phyloP scores from a whole-genome alignment of 2,888 invertebrate genomes.

The Drosophila flavopinicola region DNA sequence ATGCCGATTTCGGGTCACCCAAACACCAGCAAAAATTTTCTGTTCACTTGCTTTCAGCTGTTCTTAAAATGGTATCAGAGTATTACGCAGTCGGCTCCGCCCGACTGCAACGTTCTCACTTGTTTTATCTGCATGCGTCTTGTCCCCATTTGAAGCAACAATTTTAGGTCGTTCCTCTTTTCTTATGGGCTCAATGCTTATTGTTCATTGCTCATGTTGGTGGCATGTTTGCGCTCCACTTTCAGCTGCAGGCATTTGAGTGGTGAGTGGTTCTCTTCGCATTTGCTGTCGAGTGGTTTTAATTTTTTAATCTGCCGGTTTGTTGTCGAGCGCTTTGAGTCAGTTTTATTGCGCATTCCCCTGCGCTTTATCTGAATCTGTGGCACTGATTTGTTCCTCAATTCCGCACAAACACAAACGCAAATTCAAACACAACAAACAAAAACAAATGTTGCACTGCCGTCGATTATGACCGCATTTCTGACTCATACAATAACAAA shows the following conservation, averaged over 20 bases:
- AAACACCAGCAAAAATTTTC: too few species aligned
- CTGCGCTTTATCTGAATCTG: constrained; percentile 35
- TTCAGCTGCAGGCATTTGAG: constrained; percentile 17
- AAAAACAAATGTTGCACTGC: constrained; percentile 7
- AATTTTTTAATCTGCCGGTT: constrained; percentile 68
- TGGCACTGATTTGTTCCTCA: constrained; percentile 57
- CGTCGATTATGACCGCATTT: constrained; percentile 27
- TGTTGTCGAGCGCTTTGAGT: constrained; percentile 30
- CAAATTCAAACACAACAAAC: constrained; percentile 12
- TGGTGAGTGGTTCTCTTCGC: constrained; percentile 29
- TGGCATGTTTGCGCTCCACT: constrained; percentile 55
- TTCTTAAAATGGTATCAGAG: too few species aligned
- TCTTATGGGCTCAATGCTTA: constrained; percentile 46
- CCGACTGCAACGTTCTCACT: too few species aligned
- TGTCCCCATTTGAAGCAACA: constrained; percentile 67
- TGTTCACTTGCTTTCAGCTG: too few species aligned
- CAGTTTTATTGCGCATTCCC: constrained; percentile 37
- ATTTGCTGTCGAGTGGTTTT: constrained; percentile 64
- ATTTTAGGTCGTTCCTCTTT: constrained; percentile 74
- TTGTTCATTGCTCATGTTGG: constrained; percentile 30
- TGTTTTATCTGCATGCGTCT: constrained; percentile 43
- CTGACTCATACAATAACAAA: constrained; percentile 41
- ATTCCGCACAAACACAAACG: constrained; percentile 36
- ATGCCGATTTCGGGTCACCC: too few species aligned
- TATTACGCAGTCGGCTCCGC: too few species aligned